phyloP scores from a whole-genome alignment of 2,797 vertebrate genomes.

The Ibycter americanus region DNA sequence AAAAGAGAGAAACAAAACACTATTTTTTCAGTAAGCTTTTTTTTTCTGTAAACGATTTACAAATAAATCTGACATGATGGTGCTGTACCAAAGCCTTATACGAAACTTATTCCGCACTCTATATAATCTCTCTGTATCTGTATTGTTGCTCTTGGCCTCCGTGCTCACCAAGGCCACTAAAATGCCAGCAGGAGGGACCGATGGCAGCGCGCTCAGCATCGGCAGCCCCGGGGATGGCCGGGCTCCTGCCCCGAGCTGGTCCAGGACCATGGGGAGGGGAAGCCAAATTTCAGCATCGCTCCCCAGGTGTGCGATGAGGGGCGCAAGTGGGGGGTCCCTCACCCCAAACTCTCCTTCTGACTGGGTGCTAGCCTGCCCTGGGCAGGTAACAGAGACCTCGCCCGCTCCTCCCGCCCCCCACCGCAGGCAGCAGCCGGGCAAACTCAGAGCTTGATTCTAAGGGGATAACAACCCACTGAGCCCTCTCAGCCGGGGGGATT shows the following conservation, averaged over 20 bases:
- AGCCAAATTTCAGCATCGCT: not conserved
- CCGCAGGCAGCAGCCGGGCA: not conserved
- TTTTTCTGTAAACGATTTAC: constrained; percentile 82
- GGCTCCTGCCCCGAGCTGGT: not conserved
- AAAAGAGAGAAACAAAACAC: constrained; percentile 58
- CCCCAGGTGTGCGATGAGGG: not conserved
- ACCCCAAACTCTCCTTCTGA: constrained; percentile 40
- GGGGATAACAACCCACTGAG: not conserved
- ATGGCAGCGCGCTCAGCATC: not conserved
- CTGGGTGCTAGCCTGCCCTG: constrained; percentile 59
- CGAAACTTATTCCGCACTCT: constrained; percentile 70
- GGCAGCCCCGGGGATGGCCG: not conserved
- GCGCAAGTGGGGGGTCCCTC: not conserved
- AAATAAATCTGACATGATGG: constrained; percentile 81
- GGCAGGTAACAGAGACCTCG: constrained; percentile 15
- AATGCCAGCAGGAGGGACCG: constrained; percentile 72
- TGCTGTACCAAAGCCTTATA: constrained; percentile 89
- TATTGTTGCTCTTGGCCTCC: constrained; percentile 65
- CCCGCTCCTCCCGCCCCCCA: not conserved
- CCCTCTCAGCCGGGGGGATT: not conserved
- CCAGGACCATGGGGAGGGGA: not conserved
- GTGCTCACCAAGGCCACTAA: constrained; percentile 62
- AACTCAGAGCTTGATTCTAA: not conserved
- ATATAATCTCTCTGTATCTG: constrained; percentile 71
- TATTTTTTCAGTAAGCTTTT: constrained; percentile 85